Conservation (phyloP, 2,888 invertebrate species). For the Coremacera marginata region DNA sequence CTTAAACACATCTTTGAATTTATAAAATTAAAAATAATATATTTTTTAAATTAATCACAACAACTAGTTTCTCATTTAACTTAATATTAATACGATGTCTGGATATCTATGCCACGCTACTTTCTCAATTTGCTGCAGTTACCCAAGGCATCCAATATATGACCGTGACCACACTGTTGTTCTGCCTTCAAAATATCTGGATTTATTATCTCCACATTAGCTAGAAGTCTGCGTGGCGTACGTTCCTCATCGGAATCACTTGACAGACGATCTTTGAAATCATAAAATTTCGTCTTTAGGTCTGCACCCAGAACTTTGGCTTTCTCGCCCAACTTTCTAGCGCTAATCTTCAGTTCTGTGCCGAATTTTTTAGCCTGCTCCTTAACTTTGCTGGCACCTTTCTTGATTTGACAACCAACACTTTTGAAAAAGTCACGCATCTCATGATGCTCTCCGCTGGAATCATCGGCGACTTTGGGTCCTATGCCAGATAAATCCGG, state of each 20-base stretch:
- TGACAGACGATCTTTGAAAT: conserved; percentile 59
- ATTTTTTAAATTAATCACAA: too few species aligned
- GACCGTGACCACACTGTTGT: conserved; percentile 64
- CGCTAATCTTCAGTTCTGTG: conserved; percentile 59
- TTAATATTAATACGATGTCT: background rate
- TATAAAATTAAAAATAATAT: too few species aligned
- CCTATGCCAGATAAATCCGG: conserved; percentile 50
- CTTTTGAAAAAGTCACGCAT: conserved; percentile 61
- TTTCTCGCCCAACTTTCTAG: conserved; percentile 59
- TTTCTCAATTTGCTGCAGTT: conserved; percentile 64
- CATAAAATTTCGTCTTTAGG: conserved; percentile 59
- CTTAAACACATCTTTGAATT: background rate
- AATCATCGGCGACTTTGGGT: conserved; percentile 48
- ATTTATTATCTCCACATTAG: conserved; percentile 63
- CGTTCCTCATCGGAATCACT: conserved; percentile 51
- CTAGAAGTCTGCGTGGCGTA: conserved; percentile 53
- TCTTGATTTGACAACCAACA: conserved; percentile 62
- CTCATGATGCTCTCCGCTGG: conserved; percentile 54
- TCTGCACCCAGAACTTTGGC: conserved; percentile 62
- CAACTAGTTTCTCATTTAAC: background rate
- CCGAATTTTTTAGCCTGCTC: conserved; percentile 63
- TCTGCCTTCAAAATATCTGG: conserved; percentile 63
- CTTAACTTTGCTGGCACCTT: conserved; percentile 58
- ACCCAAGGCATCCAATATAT: conserved; percentile 65
- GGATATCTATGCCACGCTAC: conserved; percentile 28